Base-by-base conservation (phyloP, 2,113 vertebrate genomes). In the Equus quagga region DNA sequence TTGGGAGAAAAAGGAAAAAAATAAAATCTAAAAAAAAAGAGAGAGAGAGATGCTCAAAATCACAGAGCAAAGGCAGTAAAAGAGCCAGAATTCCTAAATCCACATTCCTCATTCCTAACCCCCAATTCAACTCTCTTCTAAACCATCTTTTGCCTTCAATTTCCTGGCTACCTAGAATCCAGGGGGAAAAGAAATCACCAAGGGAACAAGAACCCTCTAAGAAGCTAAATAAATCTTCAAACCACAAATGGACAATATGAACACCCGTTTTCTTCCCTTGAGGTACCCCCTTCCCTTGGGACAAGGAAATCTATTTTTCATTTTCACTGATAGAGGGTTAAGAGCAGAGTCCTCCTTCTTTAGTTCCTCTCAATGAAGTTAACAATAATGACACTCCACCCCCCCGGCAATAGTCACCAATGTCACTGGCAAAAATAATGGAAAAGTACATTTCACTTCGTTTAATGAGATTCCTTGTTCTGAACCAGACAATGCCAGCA, bases 381-480 rank as follows among this genome's bases (percentile, higher is more conserved):
- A 82, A 81, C 28, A 78, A 58, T 67, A 82, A 51, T 9, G 49
- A 65, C 10, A 78, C 36, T 67, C 60, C 65, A 14, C n/a, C 65
- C 24, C 24, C 60, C 26, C 90, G 58, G 49, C 36, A 91, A 90
- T 7, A 33, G 36, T 51, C 33, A 93, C n/a, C 76, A 76, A 26
- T 54, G 26, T 69, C 28, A 46, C 36, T n/a, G 14, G 87, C 44
- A 83, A 90, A 76, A 93, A 70, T 2, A 65, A 23, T 5, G 65
- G 15, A 0, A 49, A 75, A 46, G 73, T 31, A 85, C 36, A 24
- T 89, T 80, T 78, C 56, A 21, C 73, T 80, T 92, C 56, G 51
- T 67, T 60, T 5, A 76, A 13, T 60, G 83, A 89, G n/a, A 49
- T 70, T 78, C 67, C 26, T 97, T 97, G 72, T 69, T 80, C 28